A percentile compares a stretch with the other conserved stretches of the same genome.
Evolutionary conservation across 2,797 vertebrate genomes (phyloP).

Genomic region (Cyprinodon diabolis): DNA sequence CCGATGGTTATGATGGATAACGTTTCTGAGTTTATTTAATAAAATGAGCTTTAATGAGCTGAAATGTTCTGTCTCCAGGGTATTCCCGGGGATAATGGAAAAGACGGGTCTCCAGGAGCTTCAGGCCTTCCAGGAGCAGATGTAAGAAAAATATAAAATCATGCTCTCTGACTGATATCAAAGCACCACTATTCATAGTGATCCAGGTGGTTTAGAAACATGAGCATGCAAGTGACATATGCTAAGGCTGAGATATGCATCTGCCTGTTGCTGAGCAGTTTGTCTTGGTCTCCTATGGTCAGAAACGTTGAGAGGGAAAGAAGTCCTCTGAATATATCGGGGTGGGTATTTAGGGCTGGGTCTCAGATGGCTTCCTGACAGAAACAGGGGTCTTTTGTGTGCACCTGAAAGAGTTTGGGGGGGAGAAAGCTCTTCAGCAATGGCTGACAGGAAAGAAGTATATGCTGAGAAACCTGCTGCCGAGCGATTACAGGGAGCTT

Average conservation of each 20-base stretch:
- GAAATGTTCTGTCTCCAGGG: conserved; percentile 77
- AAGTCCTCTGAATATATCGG: conserved; percentile 49
- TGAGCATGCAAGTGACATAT: conserved; percentile 20
- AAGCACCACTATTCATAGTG: neutral
- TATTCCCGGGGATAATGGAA: conserved; percentile 85
- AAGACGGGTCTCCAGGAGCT: conserved; percentile 83
- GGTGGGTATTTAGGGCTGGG: conserved; percentile 58
- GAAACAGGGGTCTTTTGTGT: conserved; percentile 80
- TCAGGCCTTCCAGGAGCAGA: conserved; percentile 90
- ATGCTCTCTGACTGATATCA: no score
- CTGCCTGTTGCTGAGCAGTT: conserved; percentile 54
- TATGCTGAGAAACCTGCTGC: conserved; percentile 29
- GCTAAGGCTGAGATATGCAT: conserved; percentile 27
- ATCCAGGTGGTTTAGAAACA: neutral
- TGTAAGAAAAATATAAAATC: conserved; percentile 79
- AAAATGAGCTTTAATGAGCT: neutral
- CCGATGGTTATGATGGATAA: neutral
- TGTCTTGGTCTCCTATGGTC: conserved; percentile 45
- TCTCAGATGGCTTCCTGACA: conserved; percentile 59
- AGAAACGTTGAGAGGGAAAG: conserved; percentile 23
- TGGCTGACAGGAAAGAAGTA: conserved; percentile 47
- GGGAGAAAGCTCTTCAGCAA: conserved; percentile 12
- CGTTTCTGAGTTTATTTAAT: neutral
- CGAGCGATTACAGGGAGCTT: conserved; percentile 63
- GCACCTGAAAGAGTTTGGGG: neutral